Evolutionary conservation across 2,888 invertebrate species (phyloP), one percentile per base, ranked within the genome.

Genomic region (Aporophyla lueneburgensis): DNA sequence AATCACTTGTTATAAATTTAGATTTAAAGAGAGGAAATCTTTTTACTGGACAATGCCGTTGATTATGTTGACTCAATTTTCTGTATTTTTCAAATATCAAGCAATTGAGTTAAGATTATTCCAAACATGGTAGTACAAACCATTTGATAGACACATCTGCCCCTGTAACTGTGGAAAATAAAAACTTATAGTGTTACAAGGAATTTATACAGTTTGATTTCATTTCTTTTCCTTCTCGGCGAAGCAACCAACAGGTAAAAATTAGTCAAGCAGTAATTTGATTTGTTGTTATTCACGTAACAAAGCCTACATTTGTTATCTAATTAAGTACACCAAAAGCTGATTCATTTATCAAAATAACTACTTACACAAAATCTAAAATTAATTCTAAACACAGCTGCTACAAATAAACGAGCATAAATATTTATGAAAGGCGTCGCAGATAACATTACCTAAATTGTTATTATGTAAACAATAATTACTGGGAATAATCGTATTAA

Each of bases 401-500:
- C 49, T 74, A 59, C 61, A 70, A 71, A 58, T 69, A 68, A 66
- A 69, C 49, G 40, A 24, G 16, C 58, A 61, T 74, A 73, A 54
- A 73, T 81, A 82, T 73, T 73, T 75, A 82, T 65, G 71, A 83
- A 65, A 71, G 40, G 33, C 69, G 24, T 67, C 56, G 9, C 61
- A 62, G 62, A 77, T 61, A 80, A 81, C 27, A 70, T 81, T 74
- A 85, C 58, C 65, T n/a, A 83, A 84, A 84, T 83, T 76, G 74
- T 83, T 70, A 73, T 80, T 68, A 71, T 72, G 61, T 76, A 65
- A 82, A 76, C 82, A 74, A 81, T 83, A 83, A 85, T 86, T 80
- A 80, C 75, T 63, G 54, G 0, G 24, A 79, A 83, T 86, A 87
- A 86, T 81, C 86, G 80, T 78, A 81, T 84, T 78, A 78, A 70